Base-by-base conservation (phyloP, 1,140 invertebrate species). In the Aplysia californica region DNA sequence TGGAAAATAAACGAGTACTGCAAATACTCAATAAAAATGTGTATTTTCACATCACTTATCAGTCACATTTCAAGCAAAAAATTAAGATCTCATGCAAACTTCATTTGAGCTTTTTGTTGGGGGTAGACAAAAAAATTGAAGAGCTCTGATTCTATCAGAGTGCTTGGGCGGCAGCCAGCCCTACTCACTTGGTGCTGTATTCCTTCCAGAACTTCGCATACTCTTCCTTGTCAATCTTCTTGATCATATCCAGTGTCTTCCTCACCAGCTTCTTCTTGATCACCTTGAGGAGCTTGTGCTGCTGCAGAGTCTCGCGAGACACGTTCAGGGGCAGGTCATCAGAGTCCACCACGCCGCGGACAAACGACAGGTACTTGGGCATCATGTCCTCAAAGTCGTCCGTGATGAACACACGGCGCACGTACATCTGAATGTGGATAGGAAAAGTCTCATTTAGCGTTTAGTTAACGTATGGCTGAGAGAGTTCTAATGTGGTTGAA, bases 301-400 rank as follows among this genome's bases (percentile, higher is more conserved):
- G 98, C 84, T 94, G 93, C 0, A 99, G 92, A 41, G 96, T 99
- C 91, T 99, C 98, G 82, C 98, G 93, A 0, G 96, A 98, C 21
- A 99, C 98, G 90, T 99, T 99, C 68, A 99, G 91, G 3, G 98
- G 98, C 73, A 99, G 91, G 92, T 99, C 98, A 90, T 99, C 98
- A n/a, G 96, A 98, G 90, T 99, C 98, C 35, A 99, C 98, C 77
- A 99, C 95, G 84, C 98, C 98, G 80, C 95, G 93, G 69, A 98
- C 93, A 87, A 99, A 99, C 66, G 92, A 94, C 77, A 99, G 91
- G 88, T 99, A 99, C 88, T 97, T 98, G 66, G 98, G 98, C 94
- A 99, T 96, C 94, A 99, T 97, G 86, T 99, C 98, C 86, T 97
- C 97, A 91, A 99, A 99, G 91, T 99, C 97, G 85, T 99, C 98